These are phyloP conservation scores for Mormyrus lacerda DNA, from an alignment of 2,113 vertebrate genomes.

Conservation along the genomic window DNA sequence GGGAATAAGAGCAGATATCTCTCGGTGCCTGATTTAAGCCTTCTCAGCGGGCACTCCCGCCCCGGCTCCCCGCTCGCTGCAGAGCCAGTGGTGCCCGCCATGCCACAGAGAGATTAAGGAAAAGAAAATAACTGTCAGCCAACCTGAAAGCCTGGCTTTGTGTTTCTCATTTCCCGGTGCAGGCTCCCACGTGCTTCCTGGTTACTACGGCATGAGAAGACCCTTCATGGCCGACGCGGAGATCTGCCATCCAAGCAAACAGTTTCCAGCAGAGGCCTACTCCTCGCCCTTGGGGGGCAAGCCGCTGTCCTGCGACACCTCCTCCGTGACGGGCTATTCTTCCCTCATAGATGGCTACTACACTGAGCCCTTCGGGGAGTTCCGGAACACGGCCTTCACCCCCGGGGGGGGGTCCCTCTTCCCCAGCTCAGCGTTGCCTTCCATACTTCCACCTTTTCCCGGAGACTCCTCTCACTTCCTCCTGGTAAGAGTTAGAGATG, in stretches of 20 bases:
- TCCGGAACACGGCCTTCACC: slow-evolving; percentile 51
- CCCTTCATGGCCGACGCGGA: slow-evolving; percentile 75
- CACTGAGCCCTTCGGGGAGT: slow-evolving; percentile 70
- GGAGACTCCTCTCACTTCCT: slow-evolving; percentile 57
- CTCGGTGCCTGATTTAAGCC: background rate
- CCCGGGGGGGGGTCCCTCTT: slow-evolving; percentile 50
- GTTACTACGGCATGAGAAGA: slow-evolving; percentile 74
- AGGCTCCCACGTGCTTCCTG: slow-evolving; percentile 69
- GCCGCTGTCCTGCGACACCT: slow-evolving; percentile 67
- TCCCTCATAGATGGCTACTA: slow-evolving; percentile 75
- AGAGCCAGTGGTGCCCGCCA: background rate
- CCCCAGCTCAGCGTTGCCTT: slow-evolving; percentile 53
- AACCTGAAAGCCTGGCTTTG: background rate
- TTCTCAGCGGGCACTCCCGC: background rate
- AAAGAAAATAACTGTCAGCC: background rate
- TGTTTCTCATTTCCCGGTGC: background rate
- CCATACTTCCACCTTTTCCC: slow-evolving; percentile 62
- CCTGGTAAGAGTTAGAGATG: slow-evolving; percentile 54
- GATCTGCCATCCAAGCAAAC: slow-evolving; percentile 66
- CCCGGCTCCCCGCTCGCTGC: background rate
- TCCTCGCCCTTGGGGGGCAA: slow-evolving; percentile 60
- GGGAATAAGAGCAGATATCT: background rate
- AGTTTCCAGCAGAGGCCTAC: slow-evolving; percentile 64
- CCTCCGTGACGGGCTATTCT: slow-evolving; percentile 58
- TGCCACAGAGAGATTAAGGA: background rate